Conservation (phyloP, 1,140 invertebrate species). For the Polyergus mexicanus region DNA sequence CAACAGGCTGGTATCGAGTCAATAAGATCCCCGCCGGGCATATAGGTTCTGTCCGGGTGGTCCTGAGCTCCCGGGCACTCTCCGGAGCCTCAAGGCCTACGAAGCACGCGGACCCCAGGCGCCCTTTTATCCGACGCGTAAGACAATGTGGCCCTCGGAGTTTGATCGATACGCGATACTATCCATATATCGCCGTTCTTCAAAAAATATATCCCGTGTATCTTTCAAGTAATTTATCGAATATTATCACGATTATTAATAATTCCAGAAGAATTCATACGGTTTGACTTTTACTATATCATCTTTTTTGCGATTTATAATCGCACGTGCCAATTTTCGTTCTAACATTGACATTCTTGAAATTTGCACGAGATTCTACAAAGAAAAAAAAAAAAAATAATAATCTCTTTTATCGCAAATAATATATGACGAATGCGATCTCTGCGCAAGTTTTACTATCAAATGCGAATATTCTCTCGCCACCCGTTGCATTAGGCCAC, state of each 20-base stretch:
- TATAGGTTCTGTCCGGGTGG: constrained; percentile 82
- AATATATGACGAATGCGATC: constrained; percentile 3
- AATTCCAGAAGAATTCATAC: background rate
- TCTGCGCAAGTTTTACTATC: background rate
- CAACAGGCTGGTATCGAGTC: constrained; percentile 74
- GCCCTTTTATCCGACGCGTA: constrained; percentile 81
- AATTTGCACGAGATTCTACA: background rate
- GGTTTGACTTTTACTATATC: background rate
- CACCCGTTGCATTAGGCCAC: constrained; percentile 75
- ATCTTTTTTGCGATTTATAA: background rate
- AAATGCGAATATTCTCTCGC: constrained; percentile 58
- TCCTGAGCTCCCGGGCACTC: constrained; percentile 74
- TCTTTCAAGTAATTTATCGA: background rate
- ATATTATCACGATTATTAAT: background rate
- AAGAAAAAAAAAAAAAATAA: background rate
- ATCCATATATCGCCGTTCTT: constrained; percentile 77
- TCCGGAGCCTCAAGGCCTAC: constrained; percentile 60
- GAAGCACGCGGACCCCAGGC: constrained; percentile 59
- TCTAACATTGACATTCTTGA: background rate
- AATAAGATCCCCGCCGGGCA: constrained; percentile 81
- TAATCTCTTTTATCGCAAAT: background rate
- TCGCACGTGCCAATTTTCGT: background rate
- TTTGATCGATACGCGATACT: constrained; percentile 85
- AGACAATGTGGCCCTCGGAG: constrained; percentile 81
- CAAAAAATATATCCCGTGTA: constrained; percentile 74